Conservation (phyloP, 2,113 vertebrate genomes). For the Amazona guildingii region DNA sequence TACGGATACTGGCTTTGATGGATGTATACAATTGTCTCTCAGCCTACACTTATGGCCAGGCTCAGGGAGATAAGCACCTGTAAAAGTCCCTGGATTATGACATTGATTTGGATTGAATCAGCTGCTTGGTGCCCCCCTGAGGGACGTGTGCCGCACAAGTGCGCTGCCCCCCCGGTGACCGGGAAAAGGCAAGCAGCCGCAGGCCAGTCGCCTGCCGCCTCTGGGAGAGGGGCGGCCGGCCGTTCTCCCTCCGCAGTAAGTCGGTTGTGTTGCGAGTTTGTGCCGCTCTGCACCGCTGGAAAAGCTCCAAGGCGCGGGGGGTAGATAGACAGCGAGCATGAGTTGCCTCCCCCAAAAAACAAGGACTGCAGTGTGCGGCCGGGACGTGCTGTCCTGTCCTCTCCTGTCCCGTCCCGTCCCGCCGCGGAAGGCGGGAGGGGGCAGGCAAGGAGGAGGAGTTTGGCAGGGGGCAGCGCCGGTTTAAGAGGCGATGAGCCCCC, state of each 20-base stretch:
- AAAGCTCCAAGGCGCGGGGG: neutral
- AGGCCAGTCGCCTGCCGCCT: neutral
- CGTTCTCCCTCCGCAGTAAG: no score
- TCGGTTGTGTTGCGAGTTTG: rapidly evolving
- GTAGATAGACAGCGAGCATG: neutral
- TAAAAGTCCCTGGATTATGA: neutral
- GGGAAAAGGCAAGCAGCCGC: neutral
- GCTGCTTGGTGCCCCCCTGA: neutral
- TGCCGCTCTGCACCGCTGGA: neutral
- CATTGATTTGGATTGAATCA: neutral
- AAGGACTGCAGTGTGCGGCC: neutral
- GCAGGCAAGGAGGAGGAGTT: constrained; percentile 24
- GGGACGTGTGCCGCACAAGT: neutral
- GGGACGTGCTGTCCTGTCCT: neutral
- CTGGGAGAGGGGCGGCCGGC: neutral
- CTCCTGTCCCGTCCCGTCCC: neutral
- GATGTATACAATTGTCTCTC: rapidly evolving
- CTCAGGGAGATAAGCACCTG: neutral
- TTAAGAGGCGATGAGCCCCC: constrained; percentile 53
- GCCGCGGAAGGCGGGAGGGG: neutral
- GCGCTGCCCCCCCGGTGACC: neutral
- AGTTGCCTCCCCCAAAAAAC: neutral
- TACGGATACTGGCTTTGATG: rapidly evolving
- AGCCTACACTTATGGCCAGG: neutral
- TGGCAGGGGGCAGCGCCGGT: neutral